Percentiles rank a stretch among this genome's conserved stretches.
Evolutionary conservation across 2,113 vertebrate genomes (phyloP).

Genomic region (Pholis gunnellus): DNA sequence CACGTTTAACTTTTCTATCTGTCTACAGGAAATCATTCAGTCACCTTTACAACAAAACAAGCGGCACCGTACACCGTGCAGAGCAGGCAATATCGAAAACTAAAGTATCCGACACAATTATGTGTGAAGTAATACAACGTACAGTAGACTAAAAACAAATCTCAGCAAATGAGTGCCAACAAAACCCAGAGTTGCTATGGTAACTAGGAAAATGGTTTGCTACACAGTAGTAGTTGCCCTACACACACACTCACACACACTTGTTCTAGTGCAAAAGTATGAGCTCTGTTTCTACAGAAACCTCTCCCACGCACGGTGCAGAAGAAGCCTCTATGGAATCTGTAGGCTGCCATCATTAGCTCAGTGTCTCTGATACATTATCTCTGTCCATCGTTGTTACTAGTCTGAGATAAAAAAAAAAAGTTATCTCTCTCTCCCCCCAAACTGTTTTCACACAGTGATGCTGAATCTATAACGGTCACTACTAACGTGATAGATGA

Average conservation of each 20-base stretch:
- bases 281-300: conserved; percentile 63
- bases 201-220: conserved; percentile 61
- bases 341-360: conserved; percentile 27
- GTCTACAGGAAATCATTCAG: not conserved
- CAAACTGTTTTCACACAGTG: not conserved
- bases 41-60: not conserved
- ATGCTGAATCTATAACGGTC: conserved; percentile 4
- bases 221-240: conserved; percentile 34
- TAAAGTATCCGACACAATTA: not conserved
- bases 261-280: conserved; percentile 17
- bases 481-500: conserved; percentile 24
- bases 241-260: conserved; percentile 2
- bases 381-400: not conserved
- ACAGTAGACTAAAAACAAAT: conserved; percentile 33
- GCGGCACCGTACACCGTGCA: not conserved
- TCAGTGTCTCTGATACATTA: not conserved
- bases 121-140: not conserved
- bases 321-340: conserved; percentile 21
- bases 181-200: conserved; percentile 73
- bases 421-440: not conserved
- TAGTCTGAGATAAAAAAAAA: not conserved
- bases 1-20: not conserved
- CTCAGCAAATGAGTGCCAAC: conserved; percentile 56
- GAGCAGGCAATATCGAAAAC: not conserved
- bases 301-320: conserved; percentile 61